phyloP scores from a whole-genome alignment of 2,113 vertebrate genomes.

The Labeo catla region DNA sequence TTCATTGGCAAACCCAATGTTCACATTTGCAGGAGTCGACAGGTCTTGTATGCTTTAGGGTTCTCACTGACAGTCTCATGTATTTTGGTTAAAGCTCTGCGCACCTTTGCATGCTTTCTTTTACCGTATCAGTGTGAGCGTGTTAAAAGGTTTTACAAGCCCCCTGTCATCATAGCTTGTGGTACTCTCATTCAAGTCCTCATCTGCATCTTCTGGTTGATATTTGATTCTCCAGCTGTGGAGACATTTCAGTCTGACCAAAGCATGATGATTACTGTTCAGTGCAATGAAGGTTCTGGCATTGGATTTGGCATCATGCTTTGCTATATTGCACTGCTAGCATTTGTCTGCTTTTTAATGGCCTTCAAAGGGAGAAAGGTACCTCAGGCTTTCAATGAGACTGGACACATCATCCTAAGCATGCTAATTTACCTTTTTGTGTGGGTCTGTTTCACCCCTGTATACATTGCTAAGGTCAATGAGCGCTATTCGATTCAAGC shows the following conservation, averaged over 20 bases:
- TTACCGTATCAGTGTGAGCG: slow-evolving; percentile 28
- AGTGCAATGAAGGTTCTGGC: slow-evolving; percentile 67
- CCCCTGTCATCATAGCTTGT: slow-evolving; percentile 57
- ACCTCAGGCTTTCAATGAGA: slow-evolving; percentile 69
- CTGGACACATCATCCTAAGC: slow-evolving; percentile 70
- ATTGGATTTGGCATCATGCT: slow-evolving; percentile 65
- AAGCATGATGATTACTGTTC: slow-evolving; percentile 50
- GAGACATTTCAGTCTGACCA: slow-evolving; percentile 4
- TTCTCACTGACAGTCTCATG: slow-evolving; percentile 70
- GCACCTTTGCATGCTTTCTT: slow-evolving; percentile 66
- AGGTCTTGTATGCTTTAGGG: slow-evolving; percentile 67
- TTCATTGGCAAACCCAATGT: slow-evolving; percentile 66
- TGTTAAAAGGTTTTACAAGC: slow-evolving; percentile 60
- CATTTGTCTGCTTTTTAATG: slow-evolving; percentile 66
- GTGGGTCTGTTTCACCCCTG: slow-evolving; percentile 68
- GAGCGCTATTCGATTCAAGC: slow-evolving; percentile 63
- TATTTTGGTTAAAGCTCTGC: slow-evolving; percentile 68
- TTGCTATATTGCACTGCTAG: slow-evolving; percentile 65
- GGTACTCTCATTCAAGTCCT: slow-evolving; percentile 59
- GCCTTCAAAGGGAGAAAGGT: slow-evolving; percentile 68
- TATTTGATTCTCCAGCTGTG: slow-evolving; percentile 58
- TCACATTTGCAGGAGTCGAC: slow-evolving; percentile 62
- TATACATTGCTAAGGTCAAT: slow-evolving; percentile 61
- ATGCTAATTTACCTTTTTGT: slow-evolving; percentile 72
- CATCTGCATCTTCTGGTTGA: slow-evolving; percentile 67